These are phyloP conservation scores for Melanotaenia trifasciata DNA, from an alignment of 2,797 vertebrate genomes.

Conservation along the genomic window DNA sequence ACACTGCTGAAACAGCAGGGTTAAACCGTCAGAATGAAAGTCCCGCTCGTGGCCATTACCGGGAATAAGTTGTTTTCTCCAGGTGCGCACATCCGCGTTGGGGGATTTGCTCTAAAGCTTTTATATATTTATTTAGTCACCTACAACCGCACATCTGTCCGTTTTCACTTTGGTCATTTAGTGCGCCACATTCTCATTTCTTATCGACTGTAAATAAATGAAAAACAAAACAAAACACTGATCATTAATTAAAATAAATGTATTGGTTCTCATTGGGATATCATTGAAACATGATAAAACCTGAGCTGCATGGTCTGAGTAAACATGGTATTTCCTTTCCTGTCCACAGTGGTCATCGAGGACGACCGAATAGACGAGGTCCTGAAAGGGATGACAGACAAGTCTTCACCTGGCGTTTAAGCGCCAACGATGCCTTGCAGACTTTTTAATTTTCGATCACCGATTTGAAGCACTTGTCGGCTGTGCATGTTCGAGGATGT, in stretches of 20 bases:
- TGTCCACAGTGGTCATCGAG: conserved; percentile 95
- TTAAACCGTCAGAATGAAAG: conserved; percentile 10
- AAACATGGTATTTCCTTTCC: conserved; percentile 43
- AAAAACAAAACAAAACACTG: background rate
- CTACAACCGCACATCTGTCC: conserved; percentile 18
- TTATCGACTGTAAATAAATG: background rate
- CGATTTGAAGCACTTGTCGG: conserved; percentile 90
- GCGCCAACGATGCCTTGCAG: conserved; percentile 81
- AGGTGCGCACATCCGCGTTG: conserved; percentile 4
- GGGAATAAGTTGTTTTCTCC: conserved; percentile 37
- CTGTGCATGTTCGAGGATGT: conserved; percentile 90
- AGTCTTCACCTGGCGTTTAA: conserved; percentile 97
- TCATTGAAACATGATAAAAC: conserved; percentile 3
- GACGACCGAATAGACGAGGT: conserved; percentile 99
- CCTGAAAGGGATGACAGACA: conserved; percentile 97
- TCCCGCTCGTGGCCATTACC: conserved; percentile 26
- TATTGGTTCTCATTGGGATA: background rate
- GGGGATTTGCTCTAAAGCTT: conserved; percentile 26
- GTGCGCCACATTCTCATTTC: background rate
- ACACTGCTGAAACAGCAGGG: conserved; percentile 15
- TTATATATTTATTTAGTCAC: conserved; percentile 37
- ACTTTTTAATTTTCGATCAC: conserved; percentile 88
- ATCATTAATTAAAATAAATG: background rate
- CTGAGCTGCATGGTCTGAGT: conserved; percentile 17
- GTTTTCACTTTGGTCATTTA: conserved; percentile 8